Evolutionary conservation across 2,113 vertebrate species (phyloP).

Genomic region (Nesogale talazaci): DNA sequence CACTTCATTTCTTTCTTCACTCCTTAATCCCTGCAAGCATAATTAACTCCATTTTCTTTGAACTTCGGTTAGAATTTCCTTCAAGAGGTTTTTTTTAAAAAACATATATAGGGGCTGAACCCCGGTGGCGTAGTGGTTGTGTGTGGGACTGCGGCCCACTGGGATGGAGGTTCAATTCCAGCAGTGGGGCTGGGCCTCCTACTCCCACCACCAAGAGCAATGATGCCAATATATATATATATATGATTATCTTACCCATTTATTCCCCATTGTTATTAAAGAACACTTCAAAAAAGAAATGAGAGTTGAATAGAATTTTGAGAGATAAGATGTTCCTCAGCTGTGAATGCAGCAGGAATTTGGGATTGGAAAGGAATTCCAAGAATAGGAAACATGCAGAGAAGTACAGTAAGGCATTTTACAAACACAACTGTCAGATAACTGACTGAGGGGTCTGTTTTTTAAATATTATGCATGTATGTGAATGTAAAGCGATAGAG

Average conservation of each 20-base stretch:
- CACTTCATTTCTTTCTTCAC: neutral
- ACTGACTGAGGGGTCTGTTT: neutral
- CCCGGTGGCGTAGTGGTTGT: too few relatives aligned
- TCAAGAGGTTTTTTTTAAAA: neutral
- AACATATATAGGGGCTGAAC: too few relatives aligned
- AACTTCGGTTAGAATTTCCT: neutral
- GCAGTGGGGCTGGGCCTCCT: too few relatives aligned
- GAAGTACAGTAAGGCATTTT: neutral
- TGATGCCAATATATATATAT: too few relatives aligned
- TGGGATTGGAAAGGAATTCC: neutral
- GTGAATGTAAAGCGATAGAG: neutral
- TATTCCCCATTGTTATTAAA: conserved; percentile 3
- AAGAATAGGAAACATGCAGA: neutral
- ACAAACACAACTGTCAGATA: neutral
- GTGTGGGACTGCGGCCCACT: too few relatives aligned
- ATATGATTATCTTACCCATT: neutral
- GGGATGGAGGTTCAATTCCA: too few relatives aligned
- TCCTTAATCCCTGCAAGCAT: neutral
- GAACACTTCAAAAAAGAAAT: conserved; percentile 21
- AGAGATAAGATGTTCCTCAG: neutral
- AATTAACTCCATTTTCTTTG: neutral
- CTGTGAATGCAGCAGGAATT: neutral
- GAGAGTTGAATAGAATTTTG: neutral
- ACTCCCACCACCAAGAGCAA: too few relatives aligned
- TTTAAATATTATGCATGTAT: neutral